Evolutionary conservation across 1,140 invertebrate genomes (phyloP), one percentile per base, ranked within the genome.

Genomic region (Phocides pigmalion): DNA sequence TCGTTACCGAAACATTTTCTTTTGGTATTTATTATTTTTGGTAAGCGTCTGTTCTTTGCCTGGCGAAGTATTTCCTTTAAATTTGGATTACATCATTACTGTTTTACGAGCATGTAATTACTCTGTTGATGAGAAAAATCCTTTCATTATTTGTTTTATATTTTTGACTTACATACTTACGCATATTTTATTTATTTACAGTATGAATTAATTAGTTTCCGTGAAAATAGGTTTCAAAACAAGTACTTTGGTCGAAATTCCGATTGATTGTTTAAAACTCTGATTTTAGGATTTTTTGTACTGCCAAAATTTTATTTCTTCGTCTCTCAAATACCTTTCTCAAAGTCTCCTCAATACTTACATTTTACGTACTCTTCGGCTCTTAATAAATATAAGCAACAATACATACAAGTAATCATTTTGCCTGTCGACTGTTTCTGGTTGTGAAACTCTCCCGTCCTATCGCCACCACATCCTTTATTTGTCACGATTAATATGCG

Each of bases 21-120:
- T 44, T 44, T 17, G 16, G 6, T 44, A 44, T 44, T 44, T 44
- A 44, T 44, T 44, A 44, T 17, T 44, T 44, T 44, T 44, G 8
- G 16, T 19, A 19, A 44, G 41, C 41, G 41, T 44, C 41, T 44
- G 41, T 44, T 44, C 32, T 44, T 44, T 44, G 16, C 16, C 41
- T 20, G 8, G 12, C 11, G 32, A 35, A 35, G 32, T 12, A 35
- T 11, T 12, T 35, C 32, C 32, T 35, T 35, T n/a, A 35, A 35
- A n/a, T 35, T n/a, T 9, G n/a, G 32, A 1, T 35, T 35, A 35
- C 11, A 35, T n/a, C 11, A 35, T n/a, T 9, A 4, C 2, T 35
- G 32, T 35, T 4, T n/a, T 4, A 1, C 11, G 32, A n/a, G 32
- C 1, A 2, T 12, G 32, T 35, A 35, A n/a, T 32, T 32, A 1